Percentiles rank a stretch among this genome's conserved stretches.
These are phyloP conservation scores for Thinocorus orbignyianus DNA, from an alignment of 2,113 vertebrate species.

Conservation along the genomic window DNA sequence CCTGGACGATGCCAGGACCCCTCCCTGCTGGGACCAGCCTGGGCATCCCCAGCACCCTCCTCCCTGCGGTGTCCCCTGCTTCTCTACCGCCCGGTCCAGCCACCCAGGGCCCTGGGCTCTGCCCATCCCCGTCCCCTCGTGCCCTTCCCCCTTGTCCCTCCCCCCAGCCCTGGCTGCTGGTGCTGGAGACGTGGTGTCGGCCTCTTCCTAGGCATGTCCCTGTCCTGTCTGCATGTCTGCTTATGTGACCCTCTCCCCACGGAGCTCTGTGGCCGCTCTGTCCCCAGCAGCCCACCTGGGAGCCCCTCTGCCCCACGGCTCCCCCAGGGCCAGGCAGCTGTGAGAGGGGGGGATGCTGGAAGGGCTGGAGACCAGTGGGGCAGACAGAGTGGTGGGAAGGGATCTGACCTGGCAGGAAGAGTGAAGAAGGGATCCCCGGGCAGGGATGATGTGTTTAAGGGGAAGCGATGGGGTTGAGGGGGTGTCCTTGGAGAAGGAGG, in stretches of 20 bases:
- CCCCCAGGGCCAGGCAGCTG: background rate
- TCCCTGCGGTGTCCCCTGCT: background rate
- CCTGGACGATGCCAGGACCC: background rate
- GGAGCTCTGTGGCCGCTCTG: background rate
- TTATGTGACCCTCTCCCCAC: constrained; percentile 41
- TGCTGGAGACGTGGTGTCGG: constrained; percentile 67
- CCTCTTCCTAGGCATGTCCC: constrained; percentile 66
- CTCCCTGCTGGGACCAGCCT: background rate
- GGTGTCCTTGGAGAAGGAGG: background rate
- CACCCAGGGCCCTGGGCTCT: background rate
- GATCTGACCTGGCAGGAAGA: background rate
- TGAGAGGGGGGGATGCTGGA: background rate
- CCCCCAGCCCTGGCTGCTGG: background rate
- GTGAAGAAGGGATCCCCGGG: fast-evolving
- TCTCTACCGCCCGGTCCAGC: background rate
- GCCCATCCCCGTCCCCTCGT: background rate
- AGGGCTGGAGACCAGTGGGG: background rate
- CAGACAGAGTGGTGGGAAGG: background rate
- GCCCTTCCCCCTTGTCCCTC: background rate
- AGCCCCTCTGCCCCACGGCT: background rate
- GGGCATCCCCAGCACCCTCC: background rate
- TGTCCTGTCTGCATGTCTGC: constrained; percentile 74
- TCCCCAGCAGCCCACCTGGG: background rate
- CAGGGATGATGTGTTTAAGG: background rate
- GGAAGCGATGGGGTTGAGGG: background rate